Percentiles rank a stretch among this genome's conserved stretches.
Conservation (phyloP, 2,888 invertebrate species). For the Athalia rosae region DNA sequence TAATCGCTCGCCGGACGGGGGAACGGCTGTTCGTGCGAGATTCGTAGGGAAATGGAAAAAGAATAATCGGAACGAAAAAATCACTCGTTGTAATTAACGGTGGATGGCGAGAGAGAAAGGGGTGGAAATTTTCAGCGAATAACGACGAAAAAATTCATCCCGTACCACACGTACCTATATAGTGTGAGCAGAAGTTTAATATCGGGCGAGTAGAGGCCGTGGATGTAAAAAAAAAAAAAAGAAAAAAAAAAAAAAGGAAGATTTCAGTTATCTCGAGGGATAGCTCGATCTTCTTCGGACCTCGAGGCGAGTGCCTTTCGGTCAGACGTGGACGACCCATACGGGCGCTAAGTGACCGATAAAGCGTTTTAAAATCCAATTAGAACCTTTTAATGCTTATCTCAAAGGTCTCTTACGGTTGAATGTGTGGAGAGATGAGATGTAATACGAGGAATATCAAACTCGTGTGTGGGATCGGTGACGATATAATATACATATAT, state of each 20-base stretch:
- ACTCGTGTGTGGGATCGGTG: not conserved
- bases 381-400: conserved; percentile 64
- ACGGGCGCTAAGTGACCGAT: conserved; percentile 62
- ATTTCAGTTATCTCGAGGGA: conserved; percentile 39
- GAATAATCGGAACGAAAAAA: not conserved
- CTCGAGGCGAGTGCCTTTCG: not conserved
- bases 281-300: conserved; percentile 5
- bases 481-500: no score
- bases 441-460: conserved; percentile 11
- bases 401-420: not conserved
- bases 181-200: no score
- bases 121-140: no score
- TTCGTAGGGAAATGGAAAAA: not conserved
- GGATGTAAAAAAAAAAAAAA: no score
- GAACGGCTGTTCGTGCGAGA: not conserved
- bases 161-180: not conserved
- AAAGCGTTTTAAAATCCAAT: conserved; percentile 62
- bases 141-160: not conserved
- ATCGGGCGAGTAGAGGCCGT: no score
- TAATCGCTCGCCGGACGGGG: not conserved
- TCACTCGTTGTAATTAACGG: not conserved
- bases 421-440: no score
- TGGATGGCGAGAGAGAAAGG: no score
- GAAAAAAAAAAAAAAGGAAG: conserved; percentile 43
- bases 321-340: conserved; percentile 39